Base-by-base conservation (phyloP, 2,888 invertebrate species). In the Aphodius granarius region DNA sequence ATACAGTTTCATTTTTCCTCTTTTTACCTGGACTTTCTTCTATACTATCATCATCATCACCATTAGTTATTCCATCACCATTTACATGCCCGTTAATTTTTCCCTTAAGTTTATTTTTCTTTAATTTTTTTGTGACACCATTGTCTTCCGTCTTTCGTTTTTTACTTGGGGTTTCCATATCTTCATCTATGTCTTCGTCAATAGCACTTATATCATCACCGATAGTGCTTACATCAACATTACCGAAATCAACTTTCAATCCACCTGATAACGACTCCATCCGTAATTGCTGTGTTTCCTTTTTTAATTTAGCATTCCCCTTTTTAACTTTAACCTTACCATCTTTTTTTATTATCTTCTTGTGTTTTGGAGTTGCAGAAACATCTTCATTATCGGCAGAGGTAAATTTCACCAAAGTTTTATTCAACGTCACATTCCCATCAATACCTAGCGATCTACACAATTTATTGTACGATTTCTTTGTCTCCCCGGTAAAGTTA, bases 241-340 rank as follows among this genome's bases (percentile, higher is more conserved):
- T 79, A n/a, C 84, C 80, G 68, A 86, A 78, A 18, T 80, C 76
- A 17, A 80, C 75, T 74, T 85, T 83, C 0, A 89, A 83, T 63
- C 89, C 89, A 81, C 89, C 86, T 0, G 88, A 88, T 79, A 89
- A 86, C 76, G 87, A 86, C 76, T 87, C 83, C 22, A 88, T 82
- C 68, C 89, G 84, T 74, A 88, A 81, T 76, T 86, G 81, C 75
- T 87, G 87, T 17, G 89, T 84, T 81, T 89, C 87, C 80, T 89
- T 90, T 79, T 89, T 89, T 73, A 88, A 80, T 79, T 88, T 86
- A 71, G 86, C 85, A 43, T 85, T 84, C 63, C 88, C 86, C 63
- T 80, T 83, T 77, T 82, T 84, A 73, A 79, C 80, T 77, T 82
- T 84, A 21, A 80, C 81, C 77, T 86, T 87, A 70, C n/a, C n/a